Evolutionary conservation across 2,797 vertebrate genomes (phyloP), one percentile per base, ranked within the genome.

Genomic region (Brachyalestes nurse): DNA sequence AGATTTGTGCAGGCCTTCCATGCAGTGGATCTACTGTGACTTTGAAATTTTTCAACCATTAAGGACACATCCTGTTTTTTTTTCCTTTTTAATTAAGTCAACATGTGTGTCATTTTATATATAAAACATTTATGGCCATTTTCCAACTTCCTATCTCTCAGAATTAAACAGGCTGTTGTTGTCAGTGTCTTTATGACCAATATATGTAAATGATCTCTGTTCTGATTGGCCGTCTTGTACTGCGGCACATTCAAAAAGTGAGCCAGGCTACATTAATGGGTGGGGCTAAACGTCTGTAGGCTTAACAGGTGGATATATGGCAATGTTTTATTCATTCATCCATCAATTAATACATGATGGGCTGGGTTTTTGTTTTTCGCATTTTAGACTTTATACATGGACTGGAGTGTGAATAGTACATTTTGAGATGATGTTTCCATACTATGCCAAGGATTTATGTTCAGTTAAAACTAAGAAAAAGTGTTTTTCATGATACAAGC

Each of bases 1-100:
- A 60, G 64, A 70, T 73, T 51, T 72, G 49, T 62, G 51, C 45
- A 72, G 72, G 79, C 25, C 57, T 38, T 12, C 25, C 1, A 14
- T 23, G 6, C n/a, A 23, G 10, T 58, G n/a, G n/a, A 38, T 65
- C 6, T 57, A 28, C 13, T 0, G 21, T 17, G 34, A 40, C 38
- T 23, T 28, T 45, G 23, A 62, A 64, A 25, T 14, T 25, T 25
- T 61, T 13, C n/a, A 23, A 61, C 60, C 25, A 28, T 28, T 61
- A 25, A 12, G 13, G 13, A 2, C 13, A 25, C 4, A 61, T 61
- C 25, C 4, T 25, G 25, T 57, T 8, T 5, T 28, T 5, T 14
- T 61, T 14, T 5, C 58, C 62, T 13, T 58, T 6, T 58, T 28
- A 28, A 28, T 28, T 23, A 28, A 23, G 60, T 62, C 13, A 19